Base-by-base conservation (phyloP, 1,140 invertebrate genomes). In the Habropoda laboriosa region DNA sequence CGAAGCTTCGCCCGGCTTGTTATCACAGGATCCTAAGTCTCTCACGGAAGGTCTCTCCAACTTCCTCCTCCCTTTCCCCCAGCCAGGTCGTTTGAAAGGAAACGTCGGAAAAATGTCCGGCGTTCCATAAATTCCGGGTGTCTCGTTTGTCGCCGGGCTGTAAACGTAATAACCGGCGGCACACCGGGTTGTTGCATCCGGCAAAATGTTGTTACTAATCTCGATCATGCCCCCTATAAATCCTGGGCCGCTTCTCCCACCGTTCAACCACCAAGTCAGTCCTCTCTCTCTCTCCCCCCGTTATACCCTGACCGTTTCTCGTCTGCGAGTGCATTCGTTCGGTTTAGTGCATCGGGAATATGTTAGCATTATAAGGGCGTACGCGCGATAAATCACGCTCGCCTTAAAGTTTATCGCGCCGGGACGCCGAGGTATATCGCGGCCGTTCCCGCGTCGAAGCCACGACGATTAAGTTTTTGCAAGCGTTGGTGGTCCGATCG, bases 391-490 rank as follows among this genome's bases (percentile, higher is more conserved):
- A 79, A 78, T 78, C 76, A 78, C 66, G 42, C n/a, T 24, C 49
- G 66, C 51, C 74, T 83, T 84, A 84, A 78, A 81, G 71, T 81
- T 85, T 67, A 81, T 70, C 53, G 57, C 71, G 79, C 80, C 45
- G 21, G 61, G 55, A 72, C 49, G 68, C 35, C 64, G 57, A n/a
- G 21, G 63, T 61, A 40, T 73, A 74, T 81, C 74, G 61, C 68
- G 74, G 80, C 58, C 82, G 45, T 61, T 51, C 40, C 51, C 51
- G 73, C 49, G 75, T 83, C 64, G 68, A 81, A 81, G 55, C 24
- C 55, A 60, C 42, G 72, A 72, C 83, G 84, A 86, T 85, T 71
- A 86, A 73, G 82, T 86, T 85, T 85, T 86, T 85, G 24, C 67
- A 27, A 47, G 71, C 84, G 82, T 66, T 67, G 82, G 84, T 86